Percentiles rank a stretch among this genome's conserved stretches.
Evolutionary conservation across 2,797 vertebrate species (phyloP).

Genomic region (Nannoperca australis): DNA sequence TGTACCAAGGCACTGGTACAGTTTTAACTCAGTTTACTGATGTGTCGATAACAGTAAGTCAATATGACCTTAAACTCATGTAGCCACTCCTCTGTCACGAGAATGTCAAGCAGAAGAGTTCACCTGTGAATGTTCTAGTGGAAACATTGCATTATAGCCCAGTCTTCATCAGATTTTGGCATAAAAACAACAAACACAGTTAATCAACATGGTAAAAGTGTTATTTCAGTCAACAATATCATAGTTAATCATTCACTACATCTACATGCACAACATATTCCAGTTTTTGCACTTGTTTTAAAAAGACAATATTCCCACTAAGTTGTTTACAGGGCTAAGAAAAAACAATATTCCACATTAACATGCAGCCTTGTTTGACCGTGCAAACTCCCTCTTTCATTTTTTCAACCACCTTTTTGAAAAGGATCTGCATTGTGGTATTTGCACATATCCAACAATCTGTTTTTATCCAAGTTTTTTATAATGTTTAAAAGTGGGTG

Average conservation of each 20-base stretch:
- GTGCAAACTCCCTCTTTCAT: no score
- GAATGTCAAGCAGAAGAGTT: conserved; percentile 31
- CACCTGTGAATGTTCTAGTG: background rate
- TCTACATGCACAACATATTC: no score
- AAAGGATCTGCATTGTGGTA: no score
- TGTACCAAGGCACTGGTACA: conserved; percentile 11
- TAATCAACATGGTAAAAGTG: background rate
- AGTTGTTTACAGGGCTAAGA: no score
- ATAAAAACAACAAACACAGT: background rate
- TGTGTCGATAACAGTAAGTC: conserved; percentile 36
- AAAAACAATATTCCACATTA: no score
- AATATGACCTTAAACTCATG: conserved; percentile 18
- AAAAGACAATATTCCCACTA: no score
- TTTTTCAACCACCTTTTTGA: no score
- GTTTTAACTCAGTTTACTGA: conserved; percentile 37
- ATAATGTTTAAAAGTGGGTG: no score
- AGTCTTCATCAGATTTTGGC: background rate
- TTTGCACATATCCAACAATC: no score
- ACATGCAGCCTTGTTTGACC: no score
- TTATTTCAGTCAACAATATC: background rate
- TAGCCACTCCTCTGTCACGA: conserved; percentile 10
- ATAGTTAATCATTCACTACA: background rate
- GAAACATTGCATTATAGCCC: background rate
- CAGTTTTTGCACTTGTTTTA: no score
- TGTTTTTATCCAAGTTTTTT: no score